Conservation (phyloP, 2,888 invertebrate species). For the Drosophila niveifrons region DNA sequence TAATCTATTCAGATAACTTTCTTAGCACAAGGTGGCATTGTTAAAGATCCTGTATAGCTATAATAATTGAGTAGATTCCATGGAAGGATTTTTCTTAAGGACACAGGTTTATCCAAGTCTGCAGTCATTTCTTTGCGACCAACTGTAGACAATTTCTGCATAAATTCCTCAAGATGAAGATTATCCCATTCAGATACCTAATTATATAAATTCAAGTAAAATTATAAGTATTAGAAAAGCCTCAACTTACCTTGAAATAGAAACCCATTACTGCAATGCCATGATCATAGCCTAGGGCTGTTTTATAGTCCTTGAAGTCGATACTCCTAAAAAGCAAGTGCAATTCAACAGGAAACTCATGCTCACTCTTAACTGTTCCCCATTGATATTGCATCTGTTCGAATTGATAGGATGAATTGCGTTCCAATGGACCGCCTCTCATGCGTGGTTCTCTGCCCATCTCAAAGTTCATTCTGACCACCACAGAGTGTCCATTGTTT, state of each 20-base stretch:
- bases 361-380: conserved; percentile 88
- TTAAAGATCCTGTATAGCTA: conserved; percentile 93
- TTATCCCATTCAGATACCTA: conserved; percentile 86
- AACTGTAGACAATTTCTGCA: conserved; percentile 83
- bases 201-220: conserved; percentile 89
- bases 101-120: conserved; percentile 86
- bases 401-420: conserved; percentile 6
- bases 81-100: conserved; percentile 87
- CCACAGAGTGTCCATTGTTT: conserved; percentile 28
- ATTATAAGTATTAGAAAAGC: neutral
- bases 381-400: conserved; percentile 93
- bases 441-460: conserved; percentile 3
- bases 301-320: conserved; percentile 87
- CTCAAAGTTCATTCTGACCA: conserved; percentile 12
- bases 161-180: conserved; percentile 16
- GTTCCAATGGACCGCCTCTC: conserved; percentile 11
- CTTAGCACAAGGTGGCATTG: conserved; percentile 94
- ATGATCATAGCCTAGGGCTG: conserved; percentile 89
- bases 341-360: conserved; percentile 90
- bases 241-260: neutral
- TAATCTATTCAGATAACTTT: conserved; percentile 95
- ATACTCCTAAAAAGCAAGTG: conserved; percentile 92
- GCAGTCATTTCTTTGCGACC: conserved; percentile 84
- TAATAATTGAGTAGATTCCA: conserved; percentile 89
- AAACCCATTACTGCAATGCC: conserved; percentile 85